phyloP scores from a whole-genome alignment of 2,113 vertebrate species.

The Ancistrus triradiatus region DNA sequence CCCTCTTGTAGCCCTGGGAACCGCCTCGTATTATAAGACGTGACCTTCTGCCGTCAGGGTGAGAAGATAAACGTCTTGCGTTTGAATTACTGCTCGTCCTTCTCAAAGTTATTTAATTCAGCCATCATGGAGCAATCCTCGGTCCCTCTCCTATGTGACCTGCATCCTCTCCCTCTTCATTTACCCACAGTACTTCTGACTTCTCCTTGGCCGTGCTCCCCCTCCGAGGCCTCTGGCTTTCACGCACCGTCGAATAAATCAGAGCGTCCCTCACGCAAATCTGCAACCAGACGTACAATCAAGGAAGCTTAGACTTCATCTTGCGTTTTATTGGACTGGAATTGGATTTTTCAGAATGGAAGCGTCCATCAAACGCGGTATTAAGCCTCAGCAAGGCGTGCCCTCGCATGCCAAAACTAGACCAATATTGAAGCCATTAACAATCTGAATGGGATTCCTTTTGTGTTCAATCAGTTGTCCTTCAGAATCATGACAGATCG shows the following conservation, averaged over 20 bases:
- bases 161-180: neutral
- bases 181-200: constrained; percentile 24
- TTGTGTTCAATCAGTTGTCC: too few relatives aligned
- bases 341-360: neutral
- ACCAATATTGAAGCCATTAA: too few relatives aligned
- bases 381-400: too few relatives aligned
- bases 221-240: constrained; percentile 25
- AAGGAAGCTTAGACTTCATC: neutral
- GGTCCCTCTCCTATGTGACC: constrained; percentile 30
- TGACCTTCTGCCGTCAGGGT: constrained; percentile 34
- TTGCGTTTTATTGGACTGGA: neutral
- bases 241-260: constrained; percentile 12
- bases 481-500: too few relatives aligned
- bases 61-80: constrained; percentile 27
- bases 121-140: constrained; percentile 31
- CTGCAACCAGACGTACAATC: neutral
- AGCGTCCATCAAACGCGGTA: too few relatives aligned
- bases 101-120: constrained; percentile 42
- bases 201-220: constrained; percentile 17
- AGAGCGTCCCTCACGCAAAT: neutral
- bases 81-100: constrained; percentile 44
- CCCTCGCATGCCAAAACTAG: too few relatives aligned
- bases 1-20: neutral
- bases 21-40: constrained; percentile 10
- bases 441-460: too few relatives aligned